Conservation (phyloP, 2,888 invertebrate genomes). For the Merodon equestris region DNA sequence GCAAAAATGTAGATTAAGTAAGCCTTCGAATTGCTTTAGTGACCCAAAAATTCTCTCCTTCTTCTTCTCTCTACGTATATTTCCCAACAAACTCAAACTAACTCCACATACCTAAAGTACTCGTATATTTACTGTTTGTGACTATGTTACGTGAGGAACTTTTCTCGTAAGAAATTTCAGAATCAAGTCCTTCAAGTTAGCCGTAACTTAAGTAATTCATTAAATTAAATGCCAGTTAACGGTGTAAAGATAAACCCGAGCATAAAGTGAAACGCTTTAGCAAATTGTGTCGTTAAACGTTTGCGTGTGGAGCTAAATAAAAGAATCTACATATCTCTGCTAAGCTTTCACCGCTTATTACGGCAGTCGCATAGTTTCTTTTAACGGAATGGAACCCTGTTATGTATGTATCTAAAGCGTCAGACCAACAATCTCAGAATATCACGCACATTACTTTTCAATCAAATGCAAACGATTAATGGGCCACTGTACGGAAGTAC, state of each 20-base stretch:
- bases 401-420: conserved; percentile 23
- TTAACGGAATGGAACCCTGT: conserved; percentile 13
- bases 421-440: neutral
- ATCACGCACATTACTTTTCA: conserved; percentile 28
- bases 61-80: no score
- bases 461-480: neutral
- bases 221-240: no score
- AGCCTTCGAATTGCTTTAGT: no score
- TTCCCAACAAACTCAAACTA: no score
- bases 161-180: no score
- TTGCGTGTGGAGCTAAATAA: conserved; percentile 27
- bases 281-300: conserved; percentile 42
- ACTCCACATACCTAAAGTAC: no score
- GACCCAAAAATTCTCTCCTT: no score
- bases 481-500: neutral
- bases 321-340: conserved; percentile 12
- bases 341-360: conserved; percentile 16
- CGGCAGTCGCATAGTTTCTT: conserved; percentile 6
- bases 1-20: no score
- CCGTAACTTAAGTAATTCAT: no score
- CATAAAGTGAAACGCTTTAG: conserved; percentile 21
- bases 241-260: neutral
- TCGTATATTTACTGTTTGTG: no score
- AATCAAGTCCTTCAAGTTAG: no score
- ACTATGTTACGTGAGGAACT: no score